These are phyloP conservation scores for Lepilemur septentrionalis DNA, from an alignment of 2,797 vertebrate species.

Conservation along the genomic window DNA sequence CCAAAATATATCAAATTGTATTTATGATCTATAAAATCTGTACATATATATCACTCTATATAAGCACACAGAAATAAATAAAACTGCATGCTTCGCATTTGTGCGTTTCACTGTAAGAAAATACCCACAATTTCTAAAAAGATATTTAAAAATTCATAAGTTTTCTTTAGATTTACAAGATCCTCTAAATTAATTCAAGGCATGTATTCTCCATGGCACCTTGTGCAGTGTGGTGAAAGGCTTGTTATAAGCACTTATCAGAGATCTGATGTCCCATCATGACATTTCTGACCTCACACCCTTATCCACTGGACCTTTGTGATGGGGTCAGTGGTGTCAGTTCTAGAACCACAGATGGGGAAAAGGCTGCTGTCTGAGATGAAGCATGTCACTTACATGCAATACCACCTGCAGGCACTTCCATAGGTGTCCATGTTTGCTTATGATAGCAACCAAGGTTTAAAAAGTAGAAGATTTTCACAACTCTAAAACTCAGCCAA, in stretches of 20 bases:
- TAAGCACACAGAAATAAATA: neutral
- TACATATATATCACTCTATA: neutral
- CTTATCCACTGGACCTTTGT: no score
- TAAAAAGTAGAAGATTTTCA: neutral
- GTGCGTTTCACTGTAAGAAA: neutral
- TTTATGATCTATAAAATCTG: neutral
- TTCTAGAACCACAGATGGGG: neutral
- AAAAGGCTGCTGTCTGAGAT: neutral
- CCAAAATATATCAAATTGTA: neutral
- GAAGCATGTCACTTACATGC: neutral
- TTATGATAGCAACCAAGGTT: neutral
- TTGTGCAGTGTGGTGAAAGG: neutral
- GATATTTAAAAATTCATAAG: neutral
- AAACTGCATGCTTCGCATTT: neutral
- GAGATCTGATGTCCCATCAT: rapidly evolving
- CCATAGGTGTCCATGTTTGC: neutral
- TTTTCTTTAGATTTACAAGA: neutral
- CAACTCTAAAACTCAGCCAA: neutral
- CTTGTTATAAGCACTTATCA: neutral
- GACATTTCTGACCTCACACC: neutral
- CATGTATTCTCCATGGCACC: neutral
- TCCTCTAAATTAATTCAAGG: neutral
- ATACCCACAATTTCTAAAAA: neutral
- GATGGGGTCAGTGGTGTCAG: neutral
- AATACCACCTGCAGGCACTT: neutral